Evolutionary conservation across 1,140 invertebrate genomes (phyloP).

Genomic region (Habropoda laboriosa): DNA sequence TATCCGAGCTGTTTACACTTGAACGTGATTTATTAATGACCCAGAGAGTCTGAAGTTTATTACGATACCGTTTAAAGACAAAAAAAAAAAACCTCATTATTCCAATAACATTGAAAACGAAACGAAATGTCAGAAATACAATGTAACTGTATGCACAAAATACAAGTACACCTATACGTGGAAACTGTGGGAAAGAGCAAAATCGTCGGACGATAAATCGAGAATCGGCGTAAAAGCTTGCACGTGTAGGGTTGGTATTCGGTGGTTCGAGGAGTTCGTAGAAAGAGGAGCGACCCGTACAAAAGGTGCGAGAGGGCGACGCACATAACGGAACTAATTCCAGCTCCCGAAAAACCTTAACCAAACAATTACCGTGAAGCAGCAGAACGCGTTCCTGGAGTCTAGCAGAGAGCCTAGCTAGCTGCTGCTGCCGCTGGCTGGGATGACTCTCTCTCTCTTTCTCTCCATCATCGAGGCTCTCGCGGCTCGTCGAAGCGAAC

Average conservation of each 20-base stretch:
- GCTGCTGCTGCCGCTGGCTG: no score
- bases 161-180: no score
- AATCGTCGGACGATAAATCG: neutral
- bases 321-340: slow-evolving; percentile 21
- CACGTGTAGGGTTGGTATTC: neutral
- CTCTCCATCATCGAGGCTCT: slow-evolving; percentile 17
- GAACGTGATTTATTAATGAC: neutral
- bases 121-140: no score
- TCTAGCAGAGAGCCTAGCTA: no score
- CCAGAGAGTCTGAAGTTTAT: neutral
- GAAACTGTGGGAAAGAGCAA: no score
- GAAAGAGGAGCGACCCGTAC: no score
- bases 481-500: slow-evolving; percentile 40
- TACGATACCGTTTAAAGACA: no score
- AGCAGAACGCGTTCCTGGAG: slow-evolving; percentile 12
- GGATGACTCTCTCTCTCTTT: neutral
- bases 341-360: slow-evolving; percentile 17
- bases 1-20: neutral
- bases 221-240: slow-evolving; percentile 14
- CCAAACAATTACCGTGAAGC: slow-evolving; percentile 40
- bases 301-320: slow-evolving; percentile 5
- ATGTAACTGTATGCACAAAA: no score
- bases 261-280: neutral
- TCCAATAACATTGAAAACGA: no score
- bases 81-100: no score